Conservation (phyloP, 1,140 invertebrate species). For the Melipona quadrifasciata region DNA sequence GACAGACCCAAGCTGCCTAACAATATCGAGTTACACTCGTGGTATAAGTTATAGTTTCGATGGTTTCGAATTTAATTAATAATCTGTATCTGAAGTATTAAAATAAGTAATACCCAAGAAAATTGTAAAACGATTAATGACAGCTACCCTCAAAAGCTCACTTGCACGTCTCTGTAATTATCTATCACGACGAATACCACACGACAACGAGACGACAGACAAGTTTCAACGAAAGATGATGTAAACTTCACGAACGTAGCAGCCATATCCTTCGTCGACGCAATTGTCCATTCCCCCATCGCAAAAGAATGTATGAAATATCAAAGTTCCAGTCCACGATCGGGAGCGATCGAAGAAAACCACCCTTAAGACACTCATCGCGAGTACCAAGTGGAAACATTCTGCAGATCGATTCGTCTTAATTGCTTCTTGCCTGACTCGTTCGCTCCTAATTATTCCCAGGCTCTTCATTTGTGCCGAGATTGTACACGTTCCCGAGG, state of each 20-base stretch:
- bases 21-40: too few relatives aligned
- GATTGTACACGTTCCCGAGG: not conserved
- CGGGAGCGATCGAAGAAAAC: not conserved
- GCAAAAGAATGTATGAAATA: not conserved
- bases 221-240: too few relatives aligned
- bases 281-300: not conserved
- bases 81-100: too few relatives aligned
- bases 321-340: not conserved
- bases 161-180: too few relatives aligned
- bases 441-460: constrained; percentile 30
- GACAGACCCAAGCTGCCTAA: too few relatives aligned
- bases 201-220: too few relatives aligned
- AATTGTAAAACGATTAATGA: too few relatives aligned
- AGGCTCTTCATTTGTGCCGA: constrained; percentile 11
- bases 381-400: not conserved
- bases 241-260: not conserved
- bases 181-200: too few relatives aligned
- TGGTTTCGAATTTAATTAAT: too few relatives aligned
- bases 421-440: constrained; percentile 2
- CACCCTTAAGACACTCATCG: not conserved
- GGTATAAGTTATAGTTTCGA: too few relatives aligned
- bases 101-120: too few relatives aligned
- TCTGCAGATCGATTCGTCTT: constrained; percentile 11
- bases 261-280: not conserved
- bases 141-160: too few relatives aligned